These are phyloP conservation scores for Rhabdornis inornatus DNA, from an alignment of 2,113 vertebrate species.

Conservation along the genomic window DNA sequence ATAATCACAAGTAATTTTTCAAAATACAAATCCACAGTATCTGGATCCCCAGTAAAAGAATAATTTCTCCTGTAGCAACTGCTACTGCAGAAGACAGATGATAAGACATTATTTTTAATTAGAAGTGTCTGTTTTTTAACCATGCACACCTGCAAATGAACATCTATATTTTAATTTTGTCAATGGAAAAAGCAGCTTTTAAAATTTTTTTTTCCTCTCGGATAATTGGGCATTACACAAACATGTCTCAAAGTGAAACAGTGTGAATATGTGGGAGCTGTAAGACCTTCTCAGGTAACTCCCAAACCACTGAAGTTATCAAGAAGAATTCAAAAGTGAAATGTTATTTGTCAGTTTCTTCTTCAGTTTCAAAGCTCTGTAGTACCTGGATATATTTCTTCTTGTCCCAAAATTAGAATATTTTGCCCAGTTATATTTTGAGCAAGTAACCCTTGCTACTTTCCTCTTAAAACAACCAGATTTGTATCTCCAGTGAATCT, in stretches of 20 bases:
- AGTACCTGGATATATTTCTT: not conserved
- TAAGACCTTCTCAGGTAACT: not conserved
- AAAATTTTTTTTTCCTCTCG: accelerated
- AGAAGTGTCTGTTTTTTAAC: not conserved
- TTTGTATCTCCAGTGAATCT: not conserved
- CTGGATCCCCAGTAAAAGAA: not conserved
- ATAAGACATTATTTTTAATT: not conserved
- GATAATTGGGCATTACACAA: not conserved
- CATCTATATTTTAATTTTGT: not conserved
- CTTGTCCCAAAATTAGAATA: not conserved
- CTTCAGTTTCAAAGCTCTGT: not conserved
- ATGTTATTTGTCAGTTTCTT: not conserved
- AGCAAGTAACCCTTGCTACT: not conserved
- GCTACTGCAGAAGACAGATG: not conserved
- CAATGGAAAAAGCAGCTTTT: not conserved
- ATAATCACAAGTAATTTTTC: not conserved
- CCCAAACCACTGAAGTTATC: not conserved
- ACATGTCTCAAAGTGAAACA: accelerated
- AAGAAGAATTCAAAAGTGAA: not conserved
- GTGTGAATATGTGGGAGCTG: not conserved
- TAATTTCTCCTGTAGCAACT: not conserved
- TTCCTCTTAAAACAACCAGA: not conserved
- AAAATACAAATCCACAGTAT: not conserved
- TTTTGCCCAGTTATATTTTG: not conserved
- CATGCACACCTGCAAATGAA: not conserved